Base-by-base conservation (phyloP, 2,113 vertebrate genomes). In the Coptodon rendalli region DNA sequence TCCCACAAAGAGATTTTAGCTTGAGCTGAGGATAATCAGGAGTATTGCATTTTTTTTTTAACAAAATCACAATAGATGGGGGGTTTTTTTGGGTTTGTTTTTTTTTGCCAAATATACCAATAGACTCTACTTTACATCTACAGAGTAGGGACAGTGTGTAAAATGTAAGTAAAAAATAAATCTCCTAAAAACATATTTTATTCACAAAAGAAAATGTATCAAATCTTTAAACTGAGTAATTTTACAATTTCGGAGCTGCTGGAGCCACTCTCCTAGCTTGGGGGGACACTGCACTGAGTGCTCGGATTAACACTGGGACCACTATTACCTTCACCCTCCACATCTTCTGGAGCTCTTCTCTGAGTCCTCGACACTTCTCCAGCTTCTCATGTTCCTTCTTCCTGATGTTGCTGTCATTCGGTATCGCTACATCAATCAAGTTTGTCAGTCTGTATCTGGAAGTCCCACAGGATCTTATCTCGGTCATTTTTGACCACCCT, bases 101-200 rank as follows among this genome's bases (percentile, higher is more conserved):
- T 2, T 9, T 4, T 31, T 59, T 16, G 2, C 2, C 0, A 0
- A 45, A 14, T 40, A 0, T 0, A 6, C 19, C 8, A 71, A 71
- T n/a, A 4, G 8, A 27, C n/a, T 71, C 3, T 73, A 11, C 52
- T 53, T 9, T 11, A 27, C 13, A 73, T 45, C 38, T 68, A 3
- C 34, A 66, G 8, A 1, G 34, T 66, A 7, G 34, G 61, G 6
- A 13, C 19, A 22, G 6, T 12, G 19, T 66, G 34, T 63, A 4
- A 63, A 61, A n/a, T 53, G 48, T 50, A 50, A 50, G 31, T 59
- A 31, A 61, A 29, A 59, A 29, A 59, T 9, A 29, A 59, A 59
- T 59, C 24, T 59, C 22, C 22, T 29, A 59, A 59, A 59, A 59
- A 29, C 56, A 57, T 1, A 16, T 36, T 63, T 63, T n/a, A 63